Evolutionary conservation across 2,113 vertebrate species (phyloP).

Genomic region (Podarcis muralis): DNA sequence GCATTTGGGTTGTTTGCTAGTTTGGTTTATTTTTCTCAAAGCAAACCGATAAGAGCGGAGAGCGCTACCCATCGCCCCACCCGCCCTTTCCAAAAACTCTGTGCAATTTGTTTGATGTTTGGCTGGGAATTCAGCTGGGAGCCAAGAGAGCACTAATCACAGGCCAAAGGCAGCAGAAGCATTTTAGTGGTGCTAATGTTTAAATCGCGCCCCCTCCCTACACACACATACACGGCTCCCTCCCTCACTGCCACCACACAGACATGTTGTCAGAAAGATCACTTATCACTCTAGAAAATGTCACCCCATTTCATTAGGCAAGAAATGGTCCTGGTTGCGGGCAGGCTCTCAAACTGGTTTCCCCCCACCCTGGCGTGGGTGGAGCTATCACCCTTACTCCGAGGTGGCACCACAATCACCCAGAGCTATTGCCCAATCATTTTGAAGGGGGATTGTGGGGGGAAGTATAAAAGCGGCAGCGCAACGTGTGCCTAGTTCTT

Average conservation of each 20-base stretch:
- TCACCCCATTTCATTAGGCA: not conserved
- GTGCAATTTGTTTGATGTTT: not conserved
- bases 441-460: too few species aligned
- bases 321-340: too few species aligned
- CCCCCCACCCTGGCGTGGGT: too few species aligned
- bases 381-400: too few species aligned
- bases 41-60: not conserved
- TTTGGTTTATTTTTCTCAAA: not conserved
- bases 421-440: too few species aligned
- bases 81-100: not conserved
- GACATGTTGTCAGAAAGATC: slow-evolving; percentile 13
- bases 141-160: not conserved
- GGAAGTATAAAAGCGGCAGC: too few species aligned
- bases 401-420: too few species aligned
- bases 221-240: not conserved
- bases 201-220: not conserved
- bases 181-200: not conserved
- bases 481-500: too few species aligned
- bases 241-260: not conserved
- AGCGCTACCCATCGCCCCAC: not conserved
- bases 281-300: not conserved
- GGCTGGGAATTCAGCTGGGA: slow-evolving; percentile 21
- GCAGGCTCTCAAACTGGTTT: too few species aligned
- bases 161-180: not conserved
- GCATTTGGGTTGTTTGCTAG: not conserved